Conservation (phyloP, 2,113 vertebrate species). For the Alces alces region DNA sequence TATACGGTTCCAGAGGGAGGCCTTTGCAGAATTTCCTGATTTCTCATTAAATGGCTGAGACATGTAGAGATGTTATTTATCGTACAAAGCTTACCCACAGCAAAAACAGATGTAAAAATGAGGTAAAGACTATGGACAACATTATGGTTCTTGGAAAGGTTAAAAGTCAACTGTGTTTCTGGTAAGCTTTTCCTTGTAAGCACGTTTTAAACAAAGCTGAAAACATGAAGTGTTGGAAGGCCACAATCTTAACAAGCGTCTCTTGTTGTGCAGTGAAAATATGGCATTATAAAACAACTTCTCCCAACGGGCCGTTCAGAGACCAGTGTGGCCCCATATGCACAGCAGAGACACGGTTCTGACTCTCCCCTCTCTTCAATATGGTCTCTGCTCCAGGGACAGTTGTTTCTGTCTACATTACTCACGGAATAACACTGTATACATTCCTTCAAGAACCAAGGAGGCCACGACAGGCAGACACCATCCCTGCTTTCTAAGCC, state of each 20-base stretch:
- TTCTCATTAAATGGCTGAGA: neutral
- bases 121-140: conserved; percentile 61
- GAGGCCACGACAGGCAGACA: neutral
- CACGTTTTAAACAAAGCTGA: conserved; percentile 46
- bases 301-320: neutral
- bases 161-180: conserved; percentile 43
- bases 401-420: conserved; percentile 31
- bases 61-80: neutral
- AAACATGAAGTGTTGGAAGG: conserved; percentile 56
- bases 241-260: neutral
- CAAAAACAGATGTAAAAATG: conserved; percentile 35
- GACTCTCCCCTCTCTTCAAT: neutral
- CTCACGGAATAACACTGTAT: neutral
- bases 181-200: conserved; percentile 33
- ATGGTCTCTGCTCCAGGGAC: neutral
- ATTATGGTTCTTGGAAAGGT: conserved; percentile 37
- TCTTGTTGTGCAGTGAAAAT: neutral
- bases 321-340: neutral
- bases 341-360: neutral
- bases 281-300: neutral
- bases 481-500: conserved; percentile 26
- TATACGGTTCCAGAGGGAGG: neutral
- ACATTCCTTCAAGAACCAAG: neutral
- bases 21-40: neutral
- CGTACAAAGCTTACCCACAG: conserved; percentile 35